phyloP scores from a whole-genome alignment of 2,113 vertebrate species.

The Psilopogon haemacephalus region DNA sequence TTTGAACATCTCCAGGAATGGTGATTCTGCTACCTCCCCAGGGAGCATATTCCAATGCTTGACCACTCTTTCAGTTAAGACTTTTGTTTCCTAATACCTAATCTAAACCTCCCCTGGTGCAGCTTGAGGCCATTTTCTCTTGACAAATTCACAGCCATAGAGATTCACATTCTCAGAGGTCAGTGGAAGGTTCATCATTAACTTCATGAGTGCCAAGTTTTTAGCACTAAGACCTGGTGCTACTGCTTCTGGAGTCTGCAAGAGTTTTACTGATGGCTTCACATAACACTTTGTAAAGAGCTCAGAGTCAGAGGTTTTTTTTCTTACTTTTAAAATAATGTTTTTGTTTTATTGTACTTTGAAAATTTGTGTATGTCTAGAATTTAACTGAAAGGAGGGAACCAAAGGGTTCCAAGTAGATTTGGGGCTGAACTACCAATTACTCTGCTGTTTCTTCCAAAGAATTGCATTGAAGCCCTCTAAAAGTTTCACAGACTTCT shows the following conservation, averaged over 20 bases:
- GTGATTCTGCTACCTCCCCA: no score
- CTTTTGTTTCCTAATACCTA: no score
- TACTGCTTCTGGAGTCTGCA: background rate
- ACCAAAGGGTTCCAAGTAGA: background rate
- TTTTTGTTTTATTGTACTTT: background rate
- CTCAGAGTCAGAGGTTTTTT: background rate
- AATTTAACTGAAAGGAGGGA: background rate
- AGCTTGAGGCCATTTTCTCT: no score
- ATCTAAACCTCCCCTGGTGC: no score
- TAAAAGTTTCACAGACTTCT: background rate
- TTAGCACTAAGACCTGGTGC: background rate
- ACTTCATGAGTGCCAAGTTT: background rate
- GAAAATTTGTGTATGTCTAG: background rate
- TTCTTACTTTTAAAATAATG: background rate
- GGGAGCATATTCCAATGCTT: no score
- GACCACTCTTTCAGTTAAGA: no score
- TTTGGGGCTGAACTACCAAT: background rate
- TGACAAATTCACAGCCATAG: background rate
- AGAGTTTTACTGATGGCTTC: background rate
- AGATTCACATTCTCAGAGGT: background rate
- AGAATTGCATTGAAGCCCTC: background rate
- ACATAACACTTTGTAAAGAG: background rate
- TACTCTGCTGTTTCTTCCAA: constrained; percentile 1
- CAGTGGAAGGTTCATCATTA: background rate
- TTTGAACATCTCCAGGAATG: no score